Base-by-base conservation (phyloP, 2,113 vertebrate species). In the Oncorhynchus keta region DNA sequence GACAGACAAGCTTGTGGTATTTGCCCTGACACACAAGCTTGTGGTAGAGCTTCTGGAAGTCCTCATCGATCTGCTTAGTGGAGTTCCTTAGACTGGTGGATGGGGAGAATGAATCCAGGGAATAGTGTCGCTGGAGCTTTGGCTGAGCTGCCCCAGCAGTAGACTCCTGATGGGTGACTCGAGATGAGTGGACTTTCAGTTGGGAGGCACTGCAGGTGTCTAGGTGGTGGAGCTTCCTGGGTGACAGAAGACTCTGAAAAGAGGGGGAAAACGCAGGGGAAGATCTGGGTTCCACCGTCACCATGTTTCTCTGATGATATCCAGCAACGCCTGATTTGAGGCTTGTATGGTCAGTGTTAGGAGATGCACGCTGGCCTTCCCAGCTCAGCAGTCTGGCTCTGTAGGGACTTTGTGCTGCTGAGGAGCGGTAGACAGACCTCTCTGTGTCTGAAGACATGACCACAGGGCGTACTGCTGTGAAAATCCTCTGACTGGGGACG, bases 1-100 rank as follows among this genome's bases (percentile, higher is more conserved):
- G 84, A 22, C 93, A 93, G 61, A 92, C 86, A 20, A 90, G 86
- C 79, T 84, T 90, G 82, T 93, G 92, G 80, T 92, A 94, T 16
- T 84, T 84, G 28, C 62, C 86, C 76, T 79, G 84, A 22, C 93
- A 93, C 57, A 92, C 86, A 20, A 90, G 86, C 79, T 84, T 90
- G 82, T 93, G 92, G 80, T 92, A 94, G 8, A 91, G 78, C 68
- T 81, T 91, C 3, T 66, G 32, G 35, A 93, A 91, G 39, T 92
- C 87, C 0, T 84, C 75, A 0, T 94, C 90, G 0, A 93, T 55
- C 51, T 55, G 45, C 39, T 89, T 72, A 26, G 86, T 79, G 0
- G 79, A 49, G 0, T 80, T 79, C 39, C 9, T 59, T 0, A 57
- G 45, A 1, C 20, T 32, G 39, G 0, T 20, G 0, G 16, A 6